Base-by-base conservation (phyloP, 2,797 vertebrate species). In the Pseudochromis fuscus region DNA sequence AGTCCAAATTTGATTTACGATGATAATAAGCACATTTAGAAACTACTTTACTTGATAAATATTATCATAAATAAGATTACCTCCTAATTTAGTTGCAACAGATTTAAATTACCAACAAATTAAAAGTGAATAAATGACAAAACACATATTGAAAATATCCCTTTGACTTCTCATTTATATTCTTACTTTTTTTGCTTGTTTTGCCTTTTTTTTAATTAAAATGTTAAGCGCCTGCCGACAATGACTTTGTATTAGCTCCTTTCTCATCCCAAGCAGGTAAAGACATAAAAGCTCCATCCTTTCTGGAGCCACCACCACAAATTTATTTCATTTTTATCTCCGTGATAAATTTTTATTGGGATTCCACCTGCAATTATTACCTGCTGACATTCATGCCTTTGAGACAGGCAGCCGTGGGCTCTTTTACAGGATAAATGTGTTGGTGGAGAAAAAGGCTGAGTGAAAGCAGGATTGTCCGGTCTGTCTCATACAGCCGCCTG, bases 401-500 rank as follows among this genome's bases (percentile, higher is more conserved):
- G 68, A 88, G 79, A 75, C 74, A 38, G 71, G 63, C 86, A 78
- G 87, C 76, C 79, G 27, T 16, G 49, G 67, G 40, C 70, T 31
- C 87, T 93, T 92, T 88, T 83, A 87, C 82, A 84, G 93, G 92
- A 95, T 94, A 93, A 95, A 95, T 94, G 88, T n/a, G 93, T 67
- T 83, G 81, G 82, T 81, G 53, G 89, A 25, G 93, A 89, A 87
- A 75, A 89, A 88, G 83, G 82, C 92, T 88, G 89, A 90, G 93
- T 85, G 86, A 87, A 93, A 92, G 88, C 86, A 81, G 85, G 87
- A 94, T 93, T 92, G 90, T 90, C 82, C 88, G 86, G 90, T 93
- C 93, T 94, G 93, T 95, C 93, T 93, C 95, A 94, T 92, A 93
- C 91, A 91, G 91, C 91, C 75, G 88, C 87, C 79, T 91, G 82